These are phyloP conservation scores for Echinometra lucunter DNA, from an alignment of 53 echinoderm and acorn worm species.

Conservation along the genomic window DNA sequence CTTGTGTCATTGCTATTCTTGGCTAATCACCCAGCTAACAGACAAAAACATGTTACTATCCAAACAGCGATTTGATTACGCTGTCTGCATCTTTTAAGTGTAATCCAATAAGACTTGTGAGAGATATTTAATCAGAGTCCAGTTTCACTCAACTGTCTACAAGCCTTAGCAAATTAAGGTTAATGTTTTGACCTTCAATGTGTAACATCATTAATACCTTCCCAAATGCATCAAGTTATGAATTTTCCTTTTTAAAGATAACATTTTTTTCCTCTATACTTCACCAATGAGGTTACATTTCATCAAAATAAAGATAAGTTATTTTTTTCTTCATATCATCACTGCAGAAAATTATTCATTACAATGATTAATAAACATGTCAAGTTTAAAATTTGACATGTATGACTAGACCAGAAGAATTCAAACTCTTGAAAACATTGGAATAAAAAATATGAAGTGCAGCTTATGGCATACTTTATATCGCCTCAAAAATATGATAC, in stretches of 20 bases:
- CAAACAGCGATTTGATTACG: background rate
- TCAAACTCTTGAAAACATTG: too few relatives aligned
- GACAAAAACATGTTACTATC: background rate
- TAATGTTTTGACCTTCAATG: background rate
- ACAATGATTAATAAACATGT: too few relatives aligned
- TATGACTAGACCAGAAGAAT: too few relatives aligned
- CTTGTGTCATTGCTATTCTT: background rate
- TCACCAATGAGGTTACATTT: too few relatives aligned
- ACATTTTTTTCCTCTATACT: too few relatives aligned
- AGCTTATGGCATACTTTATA: too few relatives aligned
- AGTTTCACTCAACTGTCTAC: background rate
- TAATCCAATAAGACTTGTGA: slow-evolving; percentile 51
- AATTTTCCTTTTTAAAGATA: background rate
- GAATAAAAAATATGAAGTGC: too few relatives aligned
- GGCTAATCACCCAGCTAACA: background rate
- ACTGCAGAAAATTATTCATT: too few relatives aligned
- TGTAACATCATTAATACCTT: background rate
- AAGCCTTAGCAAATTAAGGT: background rate
- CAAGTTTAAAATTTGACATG: too few relatives aligned
- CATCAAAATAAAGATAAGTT: too few relatives aligned
- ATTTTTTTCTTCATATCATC: too few relatives aligned
- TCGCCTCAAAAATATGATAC: too few relatives aligned
- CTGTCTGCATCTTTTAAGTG: background rate
- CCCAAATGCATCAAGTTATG: background rate
- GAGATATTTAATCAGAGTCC: background rate